Evolutionary conservation across 2,888 invertebrate genomes (phyloP), one percentile per base, ranked within the genome.

Genomic region (Orchestes rusci): DNA sequence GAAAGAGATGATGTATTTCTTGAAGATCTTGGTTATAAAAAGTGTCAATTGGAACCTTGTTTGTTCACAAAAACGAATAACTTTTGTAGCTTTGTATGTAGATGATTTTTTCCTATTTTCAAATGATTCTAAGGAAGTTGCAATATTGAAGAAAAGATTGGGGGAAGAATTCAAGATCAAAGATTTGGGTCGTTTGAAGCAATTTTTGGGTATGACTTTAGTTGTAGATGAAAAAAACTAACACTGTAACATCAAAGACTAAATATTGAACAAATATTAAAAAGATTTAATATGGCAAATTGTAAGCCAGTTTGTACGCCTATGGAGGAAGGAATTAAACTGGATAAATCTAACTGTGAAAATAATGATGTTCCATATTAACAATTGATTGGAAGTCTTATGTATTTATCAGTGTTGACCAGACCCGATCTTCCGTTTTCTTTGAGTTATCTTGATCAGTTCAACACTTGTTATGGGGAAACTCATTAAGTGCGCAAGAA

Each of bases 71-170:
- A 34, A 17, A 16, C 5, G 8, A 16, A 16, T 34, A 12, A 16
- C 7, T 4, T 8, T 47, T 8, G 13, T 44, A 8, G 44, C 44
- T 2, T 8, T 45, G 2, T 43, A 47, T 30, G 47, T 47, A 8
- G 43, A 47, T 27, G 43, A 43, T 43, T 47, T 47, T 30, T 39
- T 47, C 27, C 23, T 47, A n/a, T 47, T 47, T 39, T 43, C 43
- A 7, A 47, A 47, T 16, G 27, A 37, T 36, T 3, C 35, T 28
- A 10, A 4, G 15, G 20, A 41, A 30, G 23, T 12, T 23, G 19
- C 32, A 23, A 13, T 3, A 34, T 17, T 48, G 33, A 41, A 48
- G 12, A 2, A 16, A 2, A 3, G 40, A n/a, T 37, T 48, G 28
- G 4, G 8, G 32, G 4, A 10, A 3, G 19, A 27, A 2, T 48